A percentile compares a stretch with the other conserved stretches of the same genome.
Evolutionary conservation across 2,888 invertebrate genomes (phyloP).

Genomic region (Girardia tigrina): DNA sequence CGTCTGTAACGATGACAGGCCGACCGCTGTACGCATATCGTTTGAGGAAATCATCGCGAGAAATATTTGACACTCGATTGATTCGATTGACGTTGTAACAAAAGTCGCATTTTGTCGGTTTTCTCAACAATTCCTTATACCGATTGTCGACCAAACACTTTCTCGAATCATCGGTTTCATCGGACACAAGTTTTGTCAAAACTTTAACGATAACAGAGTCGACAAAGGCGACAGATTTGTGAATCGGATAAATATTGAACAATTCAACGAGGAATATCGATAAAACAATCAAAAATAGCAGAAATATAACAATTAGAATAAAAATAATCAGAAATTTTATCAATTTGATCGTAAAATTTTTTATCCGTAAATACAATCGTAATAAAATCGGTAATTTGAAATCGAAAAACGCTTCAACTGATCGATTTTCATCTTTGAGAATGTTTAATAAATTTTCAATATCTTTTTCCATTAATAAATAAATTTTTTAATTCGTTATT

Average conservation of each 20-base stretch:
- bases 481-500: too few relatives aligned
- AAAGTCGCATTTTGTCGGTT: neutral
- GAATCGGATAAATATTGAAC: neutral
- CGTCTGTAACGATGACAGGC: conserved; percentile 74
- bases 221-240: neutral
- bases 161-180: neutral
- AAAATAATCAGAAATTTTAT: neutral
- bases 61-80: neutral
- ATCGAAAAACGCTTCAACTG: neutral
- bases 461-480: conserved; percentile 1
- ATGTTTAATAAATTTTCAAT: neutral
- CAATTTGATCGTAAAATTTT: neutral
- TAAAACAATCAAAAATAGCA: neutral
- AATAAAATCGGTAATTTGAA: neutral
- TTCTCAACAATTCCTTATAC: neutral
- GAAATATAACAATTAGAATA: neutral
- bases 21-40: conserved; percentile 64
- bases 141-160: neutral
- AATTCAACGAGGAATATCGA: neutral
- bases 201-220: neutral
- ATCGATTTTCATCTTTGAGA: neutral
- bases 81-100: neutral
- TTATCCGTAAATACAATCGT: neutral
- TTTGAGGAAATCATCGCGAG: neutral
- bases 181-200: neutral